Base-by-base conservation (phyloP, 2,113 vertebrate species). In the Lepus europaeus region DNA sequence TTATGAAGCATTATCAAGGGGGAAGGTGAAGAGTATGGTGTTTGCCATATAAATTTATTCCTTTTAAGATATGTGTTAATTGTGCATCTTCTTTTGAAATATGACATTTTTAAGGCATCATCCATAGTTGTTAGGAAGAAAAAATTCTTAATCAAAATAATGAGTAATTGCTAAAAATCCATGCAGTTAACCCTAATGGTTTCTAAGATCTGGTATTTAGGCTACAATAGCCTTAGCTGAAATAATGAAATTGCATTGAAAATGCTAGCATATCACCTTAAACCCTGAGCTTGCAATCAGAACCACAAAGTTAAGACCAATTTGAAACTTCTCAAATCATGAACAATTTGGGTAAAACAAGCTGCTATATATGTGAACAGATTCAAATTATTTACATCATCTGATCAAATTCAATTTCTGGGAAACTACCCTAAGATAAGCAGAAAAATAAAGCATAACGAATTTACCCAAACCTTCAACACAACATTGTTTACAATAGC, bases 1-100 rank as follows among this genome's bases (percentile, higher is more conserved):
- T 93, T 90, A 51, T 93, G 22, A 89, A 76, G 27, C 13, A 84
- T 94, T 90, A 72, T 84, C 17, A 87, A 92, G n/a, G 22, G 85
- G 1, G 22, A 74, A 3, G 45, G 12, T 79, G 12, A 69, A 92
- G 81, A 51, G 20, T 33, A 33, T 12, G n/a, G 69, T 84, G 33
- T 25, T 78, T 68, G 29, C 9, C 31, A 85, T 33, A 39, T 74
- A 68, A 66, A 45, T 80, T 5, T 10, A 77, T 23, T 78, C 16
- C 8, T 93, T 73, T 80, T 45, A 79, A 79, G 49, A 36, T 39
- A 64, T 49, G 7, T n/a, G 78, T 70, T 19, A 76, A 64, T 89
- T 39, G 61, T 5, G 17, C 49, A 51, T 19, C 8, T 11, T 49
- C 33, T n/a, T 89, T 92, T 76, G 53, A 16, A 84, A 84, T 33